These are phyloP conservation scores for Cryptoleucopteryx plumbea DNA, from an alignment of 2,113 vertebrate species.

Conservation along the genomic window DNA sequence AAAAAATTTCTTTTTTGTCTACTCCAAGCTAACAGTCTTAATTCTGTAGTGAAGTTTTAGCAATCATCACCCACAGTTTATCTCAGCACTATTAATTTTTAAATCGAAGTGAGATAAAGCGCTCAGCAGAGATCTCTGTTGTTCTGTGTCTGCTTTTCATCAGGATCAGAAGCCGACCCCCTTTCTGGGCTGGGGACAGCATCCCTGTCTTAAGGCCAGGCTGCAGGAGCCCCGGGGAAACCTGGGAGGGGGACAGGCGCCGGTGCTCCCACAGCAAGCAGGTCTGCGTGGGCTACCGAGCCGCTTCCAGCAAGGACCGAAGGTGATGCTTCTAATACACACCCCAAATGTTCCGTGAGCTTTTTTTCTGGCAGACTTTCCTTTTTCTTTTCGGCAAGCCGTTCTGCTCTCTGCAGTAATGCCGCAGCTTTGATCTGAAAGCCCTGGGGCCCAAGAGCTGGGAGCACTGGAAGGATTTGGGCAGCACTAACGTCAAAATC, in stretches of 20 bases:
- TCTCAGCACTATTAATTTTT: not conserved
- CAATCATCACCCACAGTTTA: not conserved
- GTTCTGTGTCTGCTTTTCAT: not conserved
- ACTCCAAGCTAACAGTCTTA: not conserved
- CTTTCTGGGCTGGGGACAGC: not conserved
- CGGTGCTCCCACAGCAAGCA: not conserved
- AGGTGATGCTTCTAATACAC: not conserved
- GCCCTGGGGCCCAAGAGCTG: rapidly evolving
- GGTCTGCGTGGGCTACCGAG: not conserved
- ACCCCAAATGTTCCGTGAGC: not conserved
- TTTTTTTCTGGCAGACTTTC: not conserved
- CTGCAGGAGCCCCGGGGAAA: not conserved
- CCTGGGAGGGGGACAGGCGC: rapidly evolving
- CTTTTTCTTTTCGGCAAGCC: not conserved
- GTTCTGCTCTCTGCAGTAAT: not conserved
- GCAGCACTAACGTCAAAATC: not conserved
- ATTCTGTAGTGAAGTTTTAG: not conserved
- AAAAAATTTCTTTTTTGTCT: not conserved
- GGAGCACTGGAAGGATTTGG: not conserved
- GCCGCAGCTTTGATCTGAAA: not conserved
- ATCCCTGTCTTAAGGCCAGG: not conserved
- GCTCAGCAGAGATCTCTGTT: not conserved
- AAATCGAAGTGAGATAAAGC: not conserved
- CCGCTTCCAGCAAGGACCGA: rapidly evolving
- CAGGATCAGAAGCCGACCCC: not conserved